A percentile compares a stretch with the other conserved stretches of the same genome.
These are phyloP conservation scores for Crotalus horridus DNA, from an alignment of 2,113 vertebrate genomes.

Conservation along the genomic window DNA sequence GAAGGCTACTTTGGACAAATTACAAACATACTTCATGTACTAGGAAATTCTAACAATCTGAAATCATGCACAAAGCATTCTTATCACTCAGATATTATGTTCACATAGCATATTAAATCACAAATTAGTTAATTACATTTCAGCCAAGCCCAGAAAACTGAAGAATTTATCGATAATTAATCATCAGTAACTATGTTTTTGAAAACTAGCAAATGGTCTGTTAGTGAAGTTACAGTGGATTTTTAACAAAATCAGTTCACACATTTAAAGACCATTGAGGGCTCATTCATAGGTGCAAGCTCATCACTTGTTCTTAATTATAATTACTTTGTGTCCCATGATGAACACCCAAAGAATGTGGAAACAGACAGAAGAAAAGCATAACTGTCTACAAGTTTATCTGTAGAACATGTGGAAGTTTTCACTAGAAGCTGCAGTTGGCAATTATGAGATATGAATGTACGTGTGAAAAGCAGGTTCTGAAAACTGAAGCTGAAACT, in stretches of 20 bases:
- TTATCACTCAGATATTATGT: neutral
- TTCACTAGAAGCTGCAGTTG: neutral
- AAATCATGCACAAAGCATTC: neutral
- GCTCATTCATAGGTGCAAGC: no score
- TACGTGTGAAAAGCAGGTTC: neutral
- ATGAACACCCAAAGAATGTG: neutral
- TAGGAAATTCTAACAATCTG: neutral
- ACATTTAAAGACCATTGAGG: neutral
- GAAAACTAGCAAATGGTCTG: neutral
- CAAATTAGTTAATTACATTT: neutral
- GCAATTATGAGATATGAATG: neutral
- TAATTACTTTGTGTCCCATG: neutral
- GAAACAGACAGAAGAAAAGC: neutral
- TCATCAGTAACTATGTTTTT: neutral
- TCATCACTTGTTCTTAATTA: neutral
- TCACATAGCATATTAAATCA: neutral
- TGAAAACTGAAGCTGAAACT: neutral
- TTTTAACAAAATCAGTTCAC: neutral
- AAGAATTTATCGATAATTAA: neutral
- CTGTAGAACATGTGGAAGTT: neutral
- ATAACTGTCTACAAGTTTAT: neutral
- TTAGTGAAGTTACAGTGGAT: neutral
- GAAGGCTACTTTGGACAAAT: neutral
- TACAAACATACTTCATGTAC: neutral
- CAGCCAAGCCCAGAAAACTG: neutral